Percentiles rank a stretch among this genome's conserved stretches.
These are phyloP conservation scores for Procavia capensis DNA, from an alignment of 2,113 vertebrate species.

Conservation along the genomic window DNA sequence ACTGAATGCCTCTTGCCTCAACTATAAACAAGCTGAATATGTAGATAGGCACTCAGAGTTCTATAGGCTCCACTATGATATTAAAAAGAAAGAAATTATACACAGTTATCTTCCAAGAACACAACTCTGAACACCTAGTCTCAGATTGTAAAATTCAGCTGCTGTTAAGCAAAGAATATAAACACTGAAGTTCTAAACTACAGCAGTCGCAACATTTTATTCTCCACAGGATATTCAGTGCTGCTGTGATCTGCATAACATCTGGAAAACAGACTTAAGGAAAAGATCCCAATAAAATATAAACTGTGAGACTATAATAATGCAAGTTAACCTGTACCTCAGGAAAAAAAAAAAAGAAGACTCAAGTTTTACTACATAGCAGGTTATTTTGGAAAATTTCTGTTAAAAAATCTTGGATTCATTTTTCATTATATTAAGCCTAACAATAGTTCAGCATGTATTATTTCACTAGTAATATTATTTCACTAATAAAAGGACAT, in stretches of 20 bases:
- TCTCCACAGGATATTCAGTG: not conserved
- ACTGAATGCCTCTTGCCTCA: constrained; percentile 30
- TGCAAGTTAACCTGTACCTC: constrained; percentile 3
- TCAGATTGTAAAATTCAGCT: constrained; percentile 46
- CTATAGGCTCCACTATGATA: not conserved
- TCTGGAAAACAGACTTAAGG: constrained; percentile 21
- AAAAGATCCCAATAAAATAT: constrained; percentile 51
- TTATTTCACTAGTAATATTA: constrained; percentile 36
- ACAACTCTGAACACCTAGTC: constrained; percentile 34
- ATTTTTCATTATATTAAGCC: constrained; percentile 39
- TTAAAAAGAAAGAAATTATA: constrained; percentile 54
- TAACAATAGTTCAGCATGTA: constrained; percentile 15
- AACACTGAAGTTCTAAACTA: constrained; percentile 20
- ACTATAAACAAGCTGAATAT: constrained; percentile 53
- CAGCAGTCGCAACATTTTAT: constrained; percentile 24
- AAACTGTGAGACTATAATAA: constrained; percentile 43
- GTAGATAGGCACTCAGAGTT: constrained; percentile 32
- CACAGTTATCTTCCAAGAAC: constrained; percentile 32
- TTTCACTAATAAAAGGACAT: constrained; percentile 12
- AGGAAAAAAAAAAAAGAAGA: constrained; percentile 50
- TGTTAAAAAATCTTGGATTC: constrained; percentile 56
- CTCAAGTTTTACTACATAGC: constrained; percentile 31
- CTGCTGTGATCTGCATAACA: not conserved
- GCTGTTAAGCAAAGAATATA: constrained; percentile 41
- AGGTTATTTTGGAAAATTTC: constrained; percentile 52